These are phyloP conservation scores for Grammomys surdaster DNA, from an alignment of 2,113 vertebrate genomes.

Conservation along the genomic window DNA sequence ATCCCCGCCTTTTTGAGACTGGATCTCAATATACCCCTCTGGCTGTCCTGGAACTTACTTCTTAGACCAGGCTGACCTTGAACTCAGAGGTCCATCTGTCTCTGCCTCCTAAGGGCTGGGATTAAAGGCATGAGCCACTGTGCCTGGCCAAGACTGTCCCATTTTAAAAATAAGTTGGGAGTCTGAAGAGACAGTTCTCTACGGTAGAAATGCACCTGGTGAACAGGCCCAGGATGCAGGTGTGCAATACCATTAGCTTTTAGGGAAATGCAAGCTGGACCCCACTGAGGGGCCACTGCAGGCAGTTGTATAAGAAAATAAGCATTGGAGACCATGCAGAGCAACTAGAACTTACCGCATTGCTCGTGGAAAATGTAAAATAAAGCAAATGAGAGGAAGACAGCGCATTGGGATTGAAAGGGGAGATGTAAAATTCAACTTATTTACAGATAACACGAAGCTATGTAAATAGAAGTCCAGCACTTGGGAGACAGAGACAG, in stretches of 20 bases:
- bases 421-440: background rate
- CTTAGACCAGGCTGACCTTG: background rate
- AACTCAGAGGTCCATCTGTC: background rate
- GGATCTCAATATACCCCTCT: background rate
- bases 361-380: background rate
- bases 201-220: background rate
- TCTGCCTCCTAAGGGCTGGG: background rate
- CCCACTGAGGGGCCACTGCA: no score
- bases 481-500: no score
- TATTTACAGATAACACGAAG: background rate
- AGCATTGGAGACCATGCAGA: background rate
- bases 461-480: background rate
- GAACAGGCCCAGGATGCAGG: background rate
- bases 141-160: background rate
- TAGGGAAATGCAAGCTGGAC: background rate
- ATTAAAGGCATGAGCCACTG: background rate
- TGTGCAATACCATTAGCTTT: background rate
- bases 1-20: background rate
- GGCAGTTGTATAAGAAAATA: background rate
- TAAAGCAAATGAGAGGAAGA: background rate
- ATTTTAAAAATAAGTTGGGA: background rate
- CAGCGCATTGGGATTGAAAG: background rate
- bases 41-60: background rate
- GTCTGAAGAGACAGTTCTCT: background rate
- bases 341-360: accelerated